Evolutionary conservation across 1,140 invertebrate genomes (phyloP), one percentile per base, ranked within the genome.

Genomic region (Leguminivora glycinivorella): DNA sequence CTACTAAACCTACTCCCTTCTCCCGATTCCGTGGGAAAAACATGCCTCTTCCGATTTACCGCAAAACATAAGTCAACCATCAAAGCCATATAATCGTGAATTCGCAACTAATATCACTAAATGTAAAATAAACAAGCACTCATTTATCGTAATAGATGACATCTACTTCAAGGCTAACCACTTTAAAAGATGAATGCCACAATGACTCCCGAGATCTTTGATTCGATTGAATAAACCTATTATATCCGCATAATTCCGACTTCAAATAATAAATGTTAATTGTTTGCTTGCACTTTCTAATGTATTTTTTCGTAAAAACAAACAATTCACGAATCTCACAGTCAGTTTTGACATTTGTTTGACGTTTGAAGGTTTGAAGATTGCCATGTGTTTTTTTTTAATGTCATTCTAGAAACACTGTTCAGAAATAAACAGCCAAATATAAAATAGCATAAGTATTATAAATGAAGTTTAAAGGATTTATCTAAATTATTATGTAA

Each of bases 91-190:
- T 89, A 91, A 91, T 88, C 83, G 78, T 86, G 75, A 88, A 90
- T 84, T 83, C 81, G 78, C 83, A 73, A 82, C 85, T 86, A 88
- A 89, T 89, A 87, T 82, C 79, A 86, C 88, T 89, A 89, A 89
- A 87, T 90, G 81, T 90, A 88, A 89, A 91, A 90, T 91, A 91
- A 91, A 91, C 87, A 90, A 90, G 58, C 83, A 89, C 83, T 89
- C 84, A 89, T 88, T 83, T 88, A 74, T 76, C 74, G 76, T 83
- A 81, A 77, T 83, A 89, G 78, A 84, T 90, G 89, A 89, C 87
- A 91, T 89, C 81, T 88, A 89, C 85, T 90, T 91, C 89, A 91
- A 91, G 89, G 89, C 89, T 91, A 91, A 91, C 89, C 78, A 91
- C 81, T 88, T 70, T 83, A 87, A 72, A 78, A 77, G 79, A 84